These are phyloP conservation scores for Zoanthus sociatus DNA, from an alignment of 92 coral and sea anemone genomes.

Conservation along the genomic window DNA sequence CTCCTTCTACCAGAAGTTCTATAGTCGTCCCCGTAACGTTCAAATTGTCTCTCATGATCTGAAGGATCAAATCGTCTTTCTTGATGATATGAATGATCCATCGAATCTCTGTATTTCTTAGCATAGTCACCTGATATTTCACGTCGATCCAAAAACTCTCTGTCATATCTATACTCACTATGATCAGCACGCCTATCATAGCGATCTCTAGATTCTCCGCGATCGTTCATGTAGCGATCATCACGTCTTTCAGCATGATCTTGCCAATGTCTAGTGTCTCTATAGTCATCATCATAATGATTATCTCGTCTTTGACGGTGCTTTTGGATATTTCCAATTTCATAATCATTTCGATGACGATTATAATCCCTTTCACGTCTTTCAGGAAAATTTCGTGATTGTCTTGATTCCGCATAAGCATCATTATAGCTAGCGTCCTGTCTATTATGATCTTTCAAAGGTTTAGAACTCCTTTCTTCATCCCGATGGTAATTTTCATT, in stretches of 20 bases:
- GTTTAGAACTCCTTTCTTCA: neutral
- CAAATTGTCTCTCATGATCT: conserved; percentile 1
- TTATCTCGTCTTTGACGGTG: conserved; percentile 10
- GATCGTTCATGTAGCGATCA: neutral
- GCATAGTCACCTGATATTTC: neutral
- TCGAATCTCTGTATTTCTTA: neutral
- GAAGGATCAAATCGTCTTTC: neutral
- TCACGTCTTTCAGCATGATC: neutral
- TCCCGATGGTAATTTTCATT: neutral
- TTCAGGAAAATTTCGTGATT: neutral
- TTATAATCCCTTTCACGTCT: conserved; percentile 14
- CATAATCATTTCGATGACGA: neutral
- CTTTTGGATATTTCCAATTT: neutral
- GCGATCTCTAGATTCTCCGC: neutral
- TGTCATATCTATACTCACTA: neutral
- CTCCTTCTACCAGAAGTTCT: conserved; percentile 9
- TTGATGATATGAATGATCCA: neutral
- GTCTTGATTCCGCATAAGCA: neutral
- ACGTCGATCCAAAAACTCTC: conserved; percentile 2
- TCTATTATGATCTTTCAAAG: neutral
- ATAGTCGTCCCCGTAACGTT: neutral
- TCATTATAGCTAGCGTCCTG: neutral
- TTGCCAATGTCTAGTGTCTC: conserved; percentile 9
- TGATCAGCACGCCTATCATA: neutral
- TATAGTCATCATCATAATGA: conserved; percentile 9